Evolutionary conservation across 2,888 invertebrate species (phyloP), one percentile per base, ranked within the genome.

Genomic region (Eupithecia dodoneata): DNA sequence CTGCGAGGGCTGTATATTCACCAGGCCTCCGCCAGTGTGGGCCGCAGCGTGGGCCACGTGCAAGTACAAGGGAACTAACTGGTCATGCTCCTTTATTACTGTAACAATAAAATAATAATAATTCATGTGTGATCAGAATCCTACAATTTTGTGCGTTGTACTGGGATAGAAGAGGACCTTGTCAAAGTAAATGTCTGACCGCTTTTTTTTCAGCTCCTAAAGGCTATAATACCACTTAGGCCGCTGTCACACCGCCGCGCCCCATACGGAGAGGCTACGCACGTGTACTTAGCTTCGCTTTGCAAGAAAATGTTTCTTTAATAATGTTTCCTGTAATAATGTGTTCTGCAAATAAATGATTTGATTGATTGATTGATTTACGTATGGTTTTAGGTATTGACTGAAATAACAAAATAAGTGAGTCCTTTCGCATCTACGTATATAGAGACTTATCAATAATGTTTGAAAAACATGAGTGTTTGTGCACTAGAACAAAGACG

Each of bases 41-140:
- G 97, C 96, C 0, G 98, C 98, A 44, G 97, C 92, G 88, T 98
- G 98, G 0, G 97, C 96, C 59, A 98, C 83, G 88, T 98, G 96
- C 72, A 99, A 92, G 87, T 98, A 98, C 73, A 98, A 90, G 0
- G 98, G 98, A 13, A 88, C 84, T 72, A 93, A 87, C 0, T 83
- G 84, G 81, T 96, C 90, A 84, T 97, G 97, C 0, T 91, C 87
- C 9, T 90, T 88, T 76, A 97, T 97, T 2, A 97, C 92, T 92
- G 84, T 13, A 89, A 87, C 77, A 44, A 30, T 30, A 30, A 30
- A 30, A 30, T 10, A 66, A 74, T 44, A 6, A 70, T 13, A 12
- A 18, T 4, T 30, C 15, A 30, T n/a, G 55, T 7, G 10, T 59
- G 9, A 63, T 63, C 7, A 30, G 4, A 63, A 63, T 30, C 3